These are phyloP conservation scores for Dysidea cf. avara DNA, from an alignment of 37 sponge, comb jelly and placozoan genomes.

Conservation along the genomic window DNA sequence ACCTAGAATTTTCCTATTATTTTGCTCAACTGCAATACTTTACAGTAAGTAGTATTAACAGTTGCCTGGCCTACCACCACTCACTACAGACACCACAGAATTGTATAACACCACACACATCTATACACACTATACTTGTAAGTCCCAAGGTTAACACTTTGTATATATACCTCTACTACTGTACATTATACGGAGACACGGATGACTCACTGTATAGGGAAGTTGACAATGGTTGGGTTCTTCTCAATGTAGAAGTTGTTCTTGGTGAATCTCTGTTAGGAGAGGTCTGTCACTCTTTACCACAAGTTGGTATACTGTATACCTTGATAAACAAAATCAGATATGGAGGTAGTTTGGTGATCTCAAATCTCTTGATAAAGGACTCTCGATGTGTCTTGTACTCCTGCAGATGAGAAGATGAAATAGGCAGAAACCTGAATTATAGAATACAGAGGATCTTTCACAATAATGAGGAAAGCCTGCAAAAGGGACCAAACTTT, in stretches of 20 bases:
- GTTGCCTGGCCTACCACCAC: too few species aligned
- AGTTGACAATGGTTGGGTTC: conserved; percentile 99
- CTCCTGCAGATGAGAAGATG: conserved; percentile 71
- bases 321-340: conserved; percentile 91
- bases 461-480: conserved; percentile 10
- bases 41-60: too few species aligned
- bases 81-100: too few species aligned
- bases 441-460: too few species aligned
- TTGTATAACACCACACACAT: neutral
- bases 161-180: neutral
- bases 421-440: too few species aligned
- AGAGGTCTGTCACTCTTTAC: neutral
- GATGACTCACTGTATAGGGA: conserved; percentile 81
- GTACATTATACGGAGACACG: neutral
- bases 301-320: neutral
- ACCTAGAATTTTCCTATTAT: too few species aligned
- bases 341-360: conserved; percentile 90
- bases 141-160: neutral
- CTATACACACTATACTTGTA: neutral
- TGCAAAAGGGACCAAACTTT: too few species aligned
- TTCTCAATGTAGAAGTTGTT: conserved; percentile 97
- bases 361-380: conserved; percentile 82
- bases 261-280: conserved; percentile 86
- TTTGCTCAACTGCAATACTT: too few species aligned
- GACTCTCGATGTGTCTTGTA: conserved; percentile 91